phyloP scores from a whole-genome alignment of 2,888 invertebrate genomes.

The Euphydryas editha region DNA sequence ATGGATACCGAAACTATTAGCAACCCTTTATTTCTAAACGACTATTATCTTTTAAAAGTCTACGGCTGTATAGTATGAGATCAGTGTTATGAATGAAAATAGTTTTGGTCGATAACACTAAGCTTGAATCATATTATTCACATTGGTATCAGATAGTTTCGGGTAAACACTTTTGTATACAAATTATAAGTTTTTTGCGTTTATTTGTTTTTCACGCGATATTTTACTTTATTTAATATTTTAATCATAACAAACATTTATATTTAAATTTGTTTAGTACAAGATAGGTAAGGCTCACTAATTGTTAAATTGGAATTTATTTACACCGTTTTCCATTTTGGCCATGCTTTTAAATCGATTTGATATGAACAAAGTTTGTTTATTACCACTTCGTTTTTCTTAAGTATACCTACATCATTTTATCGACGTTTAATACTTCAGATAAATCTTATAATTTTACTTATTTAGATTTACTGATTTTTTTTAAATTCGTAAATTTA shows the following conservation, averaged over 20 bases:
- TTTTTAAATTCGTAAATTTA: not conserved
- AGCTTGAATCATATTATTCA: not conserved
- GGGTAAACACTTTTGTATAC: not conserved
- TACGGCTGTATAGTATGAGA: not conserved
- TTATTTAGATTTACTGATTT: not conserved
- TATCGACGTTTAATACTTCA: not conserved
- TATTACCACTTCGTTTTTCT: not conserved
- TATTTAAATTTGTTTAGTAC: no score
- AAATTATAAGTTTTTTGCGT: not conserved
- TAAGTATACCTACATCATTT: conserved; percentile 12
- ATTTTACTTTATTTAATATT: not conserved
- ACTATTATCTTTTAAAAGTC: not conserved
- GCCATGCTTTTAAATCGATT: no score
- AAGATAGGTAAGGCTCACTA: no score
- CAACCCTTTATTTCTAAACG: not conserved
- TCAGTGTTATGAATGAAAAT: not conserved
- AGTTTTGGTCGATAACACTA: not conserved
- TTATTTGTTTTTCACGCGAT: not conserved
- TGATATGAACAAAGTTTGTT: not conserved
- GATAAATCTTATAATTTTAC: not conserved
- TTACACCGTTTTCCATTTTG: no score
- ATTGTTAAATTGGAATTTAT: no score
- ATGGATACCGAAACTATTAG: not conserved
- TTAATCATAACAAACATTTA: no score
- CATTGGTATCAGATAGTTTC: not conserved